Evolutionary conservation across 1,140 invertebrate species (phyloP), one percentile per base, ranked within the genome.

Genomic region (Euglossa dilemma): DNA sequence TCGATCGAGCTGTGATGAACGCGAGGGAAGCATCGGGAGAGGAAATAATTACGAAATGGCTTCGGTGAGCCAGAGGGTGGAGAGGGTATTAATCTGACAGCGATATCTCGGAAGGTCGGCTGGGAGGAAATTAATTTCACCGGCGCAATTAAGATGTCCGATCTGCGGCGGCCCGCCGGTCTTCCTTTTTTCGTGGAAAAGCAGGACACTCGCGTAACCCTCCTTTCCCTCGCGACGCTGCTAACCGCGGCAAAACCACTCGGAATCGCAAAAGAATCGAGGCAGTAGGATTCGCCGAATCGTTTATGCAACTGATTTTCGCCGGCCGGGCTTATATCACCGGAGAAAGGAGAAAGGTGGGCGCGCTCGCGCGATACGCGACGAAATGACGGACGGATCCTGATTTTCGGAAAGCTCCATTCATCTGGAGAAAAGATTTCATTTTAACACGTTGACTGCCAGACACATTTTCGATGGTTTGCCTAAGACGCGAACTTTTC

Each of bases 111-210:
- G 81, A 63, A 82, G 80, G 36, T 50, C 71, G 56, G 18, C 23
- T n/a, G 28, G 20, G 72, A 67, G 74, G 66, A 83, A 83, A 83
- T 83, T 83, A 83, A 83, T 83, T 83, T 83, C 64, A 75, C 57
- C 36, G 47, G 63, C 36, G 81, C 81, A 83, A 83, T 83, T 83
- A 83, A 83, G 66, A 83, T 71, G 81, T 83, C 80, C 66, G 52
- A 83, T 83, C 80, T 52, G 47, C 25, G 20, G 52, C 54, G 11
- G 23, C 54, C 14, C 52, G 78, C 75, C 47, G n/a, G 25, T 12
- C 14, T n/a, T 54, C 50, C 14, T n/a, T 47, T 20, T 61, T 81
- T 56, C 23, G 23, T 2, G 71, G n/a, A 25, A 47, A 64, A 64
- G 28, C 23, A 25, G 9, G 36, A 4, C 18, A 36, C 14, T 8